Evolutionary conservation across 2,113 vertebrate species (phyloP), one percentile per base, ranked within the genome.

Genomic region (Laticauda laticaudata): DNA sequence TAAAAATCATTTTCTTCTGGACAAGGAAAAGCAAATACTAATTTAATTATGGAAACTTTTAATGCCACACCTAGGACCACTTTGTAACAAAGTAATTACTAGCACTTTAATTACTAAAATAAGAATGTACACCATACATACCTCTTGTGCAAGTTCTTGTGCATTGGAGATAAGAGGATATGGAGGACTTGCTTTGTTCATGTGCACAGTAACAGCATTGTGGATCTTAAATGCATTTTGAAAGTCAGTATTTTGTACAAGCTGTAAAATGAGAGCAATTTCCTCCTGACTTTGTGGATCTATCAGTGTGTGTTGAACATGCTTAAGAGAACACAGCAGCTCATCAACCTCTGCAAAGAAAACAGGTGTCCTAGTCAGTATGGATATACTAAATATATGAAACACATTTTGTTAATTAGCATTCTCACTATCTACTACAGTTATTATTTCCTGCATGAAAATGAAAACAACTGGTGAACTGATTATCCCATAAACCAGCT

Each of bases 281-380:
- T 99, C 99, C 94, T 99, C 98, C 97, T 99, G 98, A 97, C 99
- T 99, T 97, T 99, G 99, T 93, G 98, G 96, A 96, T 99, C 99
- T 92, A 96, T 95, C 97, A 99, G 97, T 92, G 98, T 92, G 53
- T 98, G 97, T 91, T 98, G 98, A 92, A 98, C 98, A 93, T 98
- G 98, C 96, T 98, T 98, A 96, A 99, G 97, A 69, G 98, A 98
- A 95, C 98, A 97, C 95, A 98, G 97, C 93, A 99, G 95, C 81
- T 99, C 99, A 94, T 98, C 98, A 97, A 99, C 96, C 93, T 99
- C 99, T 99, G 98, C 91, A 95, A 96, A 94, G 88, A 94, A 23
- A 96, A 97, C 59, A 95, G 94, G 55, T 51, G 93, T 0, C 0
- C 56, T 89, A 92, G 92, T 96, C 92, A 94, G 91, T 2, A 4